Conservation (phyloP, 1,140 invertebrate species). For the Philaenus spumarius region DNA sequence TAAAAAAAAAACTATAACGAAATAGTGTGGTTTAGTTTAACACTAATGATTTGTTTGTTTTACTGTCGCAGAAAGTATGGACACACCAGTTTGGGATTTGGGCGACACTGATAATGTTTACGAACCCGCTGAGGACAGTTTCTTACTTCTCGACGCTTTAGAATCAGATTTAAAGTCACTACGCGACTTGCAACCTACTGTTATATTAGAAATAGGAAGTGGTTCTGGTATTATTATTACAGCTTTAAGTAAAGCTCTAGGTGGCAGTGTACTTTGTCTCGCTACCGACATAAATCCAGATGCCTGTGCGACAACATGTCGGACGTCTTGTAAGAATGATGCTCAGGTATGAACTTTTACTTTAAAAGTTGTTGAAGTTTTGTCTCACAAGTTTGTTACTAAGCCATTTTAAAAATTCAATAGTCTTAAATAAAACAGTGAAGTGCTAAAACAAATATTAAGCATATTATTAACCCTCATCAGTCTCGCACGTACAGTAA, state of each 20-base stretch:
- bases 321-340: constrained; percentile 57
- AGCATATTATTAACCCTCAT: too few species aligned
- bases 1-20: too few species aligned
- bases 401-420: too few species aligned
- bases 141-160: constrained; percentile 88
- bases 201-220: constrained; percentile 86
- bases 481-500: too few species aligned
- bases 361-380: too few species aligned
- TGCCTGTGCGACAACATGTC: constrained; percentile 62
- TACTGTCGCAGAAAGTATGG: not conserved
- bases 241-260: constrained; percentile 67
- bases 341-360: constrained; percentile 36
- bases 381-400: too few species aligned
- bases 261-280: constrained; percentile 48
- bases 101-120: constrained; percentile 63
- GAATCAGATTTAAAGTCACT: constrained; percentile 68
- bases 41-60: too few species aligned
- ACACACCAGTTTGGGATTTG: constrained; percentile 10
- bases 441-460: too few species aligned
- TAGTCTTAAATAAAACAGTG: too few species aligned
- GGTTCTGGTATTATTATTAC: constrained; percentile 91
- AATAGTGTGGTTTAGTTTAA: too few species aligned
- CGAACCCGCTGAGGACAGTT: constrained; percentile 94
- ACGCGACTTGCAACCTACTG: constrained; percentile 50
- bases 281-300: constrained; percentile 75